phyloP scores from a whole-genome alignment of 1,140 invertebrate species.

The Cryptotermes secundus region DNA sequence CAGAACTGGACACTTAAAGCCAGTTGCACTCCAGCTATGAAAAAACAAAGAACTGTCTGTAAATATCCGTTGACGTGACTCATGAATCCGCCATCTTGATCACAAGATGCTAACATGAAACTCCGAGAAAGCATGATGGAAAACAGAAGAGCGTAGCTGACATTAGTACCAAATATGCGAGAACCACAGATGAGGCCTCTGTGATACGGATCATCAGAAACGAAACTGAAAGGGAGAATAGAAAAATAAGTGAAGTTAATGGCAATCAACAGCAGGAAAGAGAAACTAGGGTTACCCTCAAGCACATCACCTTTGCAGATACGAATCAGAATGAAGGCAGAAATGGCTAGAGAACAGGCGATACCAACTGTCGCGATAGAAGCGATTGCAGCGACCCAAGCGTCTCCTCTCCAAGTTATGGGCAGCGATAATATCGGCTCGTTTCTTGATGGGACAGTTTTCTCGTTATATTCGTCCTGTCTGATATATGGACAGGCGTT shows the following conservation, averaged over 20 bases:
- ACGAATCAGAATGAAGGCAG: constrained; percentile 54
- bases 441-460: constrained; percentile 35
- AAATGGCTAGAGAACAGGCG: constrained; percentile 49
- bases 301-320: constrained; percentile 53
- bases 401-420: constrained; percentile 44
- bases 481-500: not conserved
- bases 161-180: constrained; percentile 41
- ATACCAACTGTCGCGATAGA: constrained; percentile 51
- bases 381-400: constrained; percentile 53
- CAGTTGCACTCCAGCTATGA: constrained; percentile 56
- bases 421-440: constrained; percentile 34
- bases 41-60: constrained; percentile 54
- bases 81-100: constrained; percentile 55
- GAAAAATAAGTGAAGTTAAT: constrained; percentile 54
- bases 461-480: constrained; percentile 34
- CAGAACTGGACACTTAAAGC: constrained; percentile 43
- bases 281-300: constrained; percentile 56
- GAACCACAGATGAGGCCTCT: constrained; percentile 36
- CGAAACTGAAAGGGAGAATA: constrained; percentile 56
- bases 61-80: constrained; percentile 62
- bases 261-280: constrained; percentile 53
- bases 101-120: constrained; percentile 58
- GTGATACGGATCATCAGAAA: constrained; percentile 39
- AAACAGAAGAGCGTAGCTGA: constrained; percentile 56
- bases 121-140: constrained; percentile 58